Evolutionary conservation across 2,113 vertebrate genomes (phyloP).

Genomic region (Piprites chloris): DNA sequence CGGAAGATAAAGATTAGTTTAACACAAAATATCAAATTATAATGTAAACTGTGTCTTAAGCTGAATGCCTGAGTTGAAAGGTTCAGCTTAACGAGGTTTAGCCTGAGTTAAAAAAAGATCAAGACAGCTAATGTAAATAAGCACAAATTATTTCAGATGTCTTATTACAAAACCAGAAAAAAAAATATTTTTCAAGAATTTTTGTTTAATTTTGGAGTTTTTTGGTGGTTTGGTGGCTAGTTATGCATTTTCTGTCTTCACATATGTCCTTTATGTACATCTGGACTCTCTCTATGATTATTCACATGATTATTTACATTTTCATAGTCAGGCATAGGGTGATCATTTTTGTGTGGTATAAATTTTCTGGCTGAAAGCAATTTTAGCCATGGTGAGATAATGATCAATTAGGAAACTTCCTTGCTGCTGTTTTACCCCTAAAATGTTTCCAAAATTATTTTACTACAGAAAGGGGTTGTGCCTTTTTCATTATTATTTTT

Average conservation of each 20-base stretch:
- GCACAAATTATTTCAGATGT: background rate
- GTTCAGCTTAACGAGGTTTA: background rate
- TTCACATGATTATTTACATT: background rate
- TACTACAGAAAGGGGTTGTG: background rate
- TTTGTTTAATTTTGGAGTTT: background rate
- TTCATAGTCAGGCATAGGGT: background rate
- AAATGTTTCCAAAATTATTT: slow-evolving; percentile 19
- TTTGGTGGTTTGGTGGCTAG: background rate
- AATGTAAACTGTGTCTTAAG: background rate
- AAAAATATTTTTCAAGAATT: background rate
- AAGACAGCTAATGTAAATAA: background rate
- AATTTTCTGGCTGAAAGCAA: background rate
- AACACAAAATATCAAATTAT: background rate
- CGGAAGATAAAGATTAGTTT: background rate
- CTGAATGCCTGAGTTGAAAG: background rate
- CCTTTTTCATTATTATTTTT: background rate
- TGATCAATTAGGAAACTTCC: background rate
- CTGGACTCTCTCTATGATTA: background rate
- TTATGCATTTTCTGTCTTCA: background rate
- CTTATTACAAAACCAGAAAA: background rate
- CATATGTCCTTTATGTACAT: background rate
- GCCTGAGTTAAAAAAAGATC: background rate
- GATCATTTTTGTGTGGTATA: background rate
- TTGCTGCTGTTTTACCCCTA: background rate
- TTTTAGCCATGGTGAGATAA: background rate